Percentiles rank a stretch among this genome's conserved stretches.
Evolutionary conservation across 1,140 invertebrate species (phyloP).

Genomic region (Drosophila repletoides): DNA sequence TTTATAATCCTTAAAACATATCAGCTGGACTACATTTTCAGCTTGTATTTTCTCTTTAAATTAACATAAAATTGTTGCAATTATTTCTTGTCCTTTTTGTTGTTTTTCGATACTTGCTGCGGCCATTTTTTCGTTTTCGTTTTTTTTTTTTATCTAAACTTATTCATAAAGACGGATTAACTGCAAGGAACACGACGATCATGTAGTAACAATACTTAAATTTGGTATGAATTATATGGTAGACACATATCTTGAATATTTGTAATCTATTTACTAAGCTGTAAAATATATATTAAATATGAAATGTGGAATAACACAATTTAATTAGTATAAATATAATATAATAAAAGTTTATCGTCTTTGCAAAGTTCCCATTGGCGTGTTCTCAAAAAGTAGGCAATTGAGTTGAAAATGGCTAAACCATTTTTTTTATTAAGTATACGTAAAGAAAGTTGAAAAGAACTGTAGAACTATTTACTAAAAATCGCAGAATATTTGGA

Average conservation of each 20-base stretch:
- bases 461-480: too few species aligned
- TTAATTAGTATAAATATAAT: background rate
- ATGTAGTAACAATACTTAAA: slow-evolving; percentile 61
- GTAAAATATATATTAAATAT: slow-evolving; percentile 29
- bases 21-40: slow-evolving; percentile 46
- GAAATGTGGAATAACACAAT: background rate
- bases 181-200: slow-evolving; percentile 73
- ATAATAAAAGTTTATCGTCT: background rate
- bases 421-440: too few species aligned
- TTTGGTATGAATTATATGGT: slow-evolving; percentile 41
- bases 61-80: slow-evolving; percentile 13
- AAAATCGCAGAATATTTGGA: too few species aligned
- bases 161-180: slow-evolving; percentile 71
- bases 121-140: slow-evolving; percentile 27
- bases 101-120: slow-evolving; percentile 17
- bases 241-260: slow-evolving; percentile 47
- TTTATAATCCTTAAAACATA: slow-evolving; percentile 19
- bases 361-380: slow-evolving; percentile 67
- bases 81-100: background rate
- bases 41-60: slow-evolving; percentile 2
- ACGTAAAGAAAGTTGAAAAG: too few species aligned
- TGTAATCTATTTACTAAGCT: slow-evolving; percentile 54
- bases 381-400: slow-evolving; percentile 1
- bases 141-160: slow-evolving; percentile 52
- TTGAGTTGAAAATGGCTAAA: too few species aligned